Evolutionary conservation across 2,113 vertebrate species (phyloP), one percentile per base, ranked within the genome.

Genomic region (Australoheros scitulus): DNA sequence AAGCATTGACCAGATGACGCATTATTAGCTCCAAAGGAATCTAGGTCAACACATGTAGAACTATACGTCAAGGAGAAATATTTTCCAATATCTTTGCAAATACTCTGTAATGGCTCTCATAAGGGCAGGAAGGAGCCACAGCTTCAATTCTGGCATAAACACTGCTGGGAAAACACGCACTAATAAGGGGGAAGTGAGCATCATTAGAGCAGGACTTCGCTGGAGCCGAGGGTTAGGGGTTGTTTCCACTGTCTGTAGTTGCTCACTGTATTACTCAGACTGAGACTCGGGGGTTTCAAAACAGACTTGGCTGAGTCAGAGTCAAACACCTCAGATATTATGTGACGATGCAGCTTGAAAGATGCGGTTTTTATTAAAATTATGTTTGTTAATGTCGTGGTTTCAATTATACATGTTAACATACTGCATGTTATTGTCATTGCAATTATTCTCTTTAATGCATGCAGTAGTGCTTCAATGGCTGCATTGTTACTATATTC

Each of bases 161-260:
- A 43, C 70, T 84, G 58, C 72, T 50, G 78, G 63, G 85, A 87
- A 88, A 84, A 79, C 61, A 83, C 38, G 76, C 74, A 76, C 50
- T 80, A 26, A 79, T n/a, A 36, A 60, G 56, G 7, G 11, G 86
- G 89, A 91, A 88, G 88, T 88, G 80, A 64, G 91, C 78, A 56
- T 90, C 90, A 94, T 91, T 93, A 88, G 81, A 65, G 74, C 72
- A 74, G 79, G 81, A 82, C 77, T 75, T n/a, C 9, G 8, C 75
- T 84, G 76, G 78, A 87, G 78, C 82, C 79, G 7, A 61, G n/a
- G 52, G 76, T 60, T 72, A 18, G 3, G 11, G 47, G 20, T 61
- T 75, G 81, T 87, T 84, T 88, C 32, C 61, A 77, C 77, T 15
- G 61, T 56, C 76, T 74, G 34, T 60, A 32, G 24, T 41, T 64